Evolutionary conservation across 2,888 invertebrate genomes (phyloP), one percentile per base, ranked within the genome.

Genomic region (Rhaphigaster nebulosa): DNA sequence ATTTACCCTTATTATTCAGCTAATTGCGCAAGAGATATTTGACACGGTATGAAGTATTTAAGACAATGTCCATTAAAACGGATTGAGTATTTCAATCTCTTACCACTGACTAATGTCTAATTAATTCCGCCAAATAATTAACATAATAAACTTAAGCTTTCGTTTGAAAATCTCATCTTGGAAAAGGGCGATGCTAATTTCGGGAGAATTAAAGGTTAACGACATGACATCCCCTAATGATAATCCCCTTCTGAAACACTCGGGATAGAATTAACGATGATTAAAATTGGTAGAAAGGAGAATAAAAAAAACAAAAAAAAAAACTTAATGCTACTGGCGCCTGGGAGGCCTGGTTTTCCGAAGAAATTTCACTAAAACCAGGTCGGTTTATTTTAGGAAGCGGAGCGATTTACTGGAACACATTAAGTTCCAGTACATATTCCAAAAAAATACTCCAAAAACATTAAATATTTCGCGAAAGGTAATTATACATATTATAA

Each of bases 151-250:
- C 70, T 76, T 38, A 76, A 38, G 20, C 20, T 10, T 76, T 38
- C 70, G 70, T 76, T 76, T 76, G 70, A 76, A 76, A 76, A 76
- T 76, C 70, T 76, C 70, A 76, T 76, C 84, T 84, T 45, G 84
- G n/a, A 50, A 84, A 84, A 50, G 84, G 84, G 45, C 84, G n/a
- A n/a, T 45, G 84, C 84, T 84, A 41, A 84, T 84, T 84, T 45
- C 23, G 45, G 26, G 15, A 5, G 45, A 84, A 84, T 84, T 84
- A 84, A 84, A 84, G 84, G 84, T 50, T 50, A 84, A 84, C 84
- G 84, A 84, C 41, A 84, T 84, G 84, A 45, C 84, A 84, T n/a
- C 84, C 84, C 84, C 84, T 84, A 84, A 84, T 84, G 84, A 41
- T 84, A 84, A 84, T 84, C 84, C 70, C 38, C 70, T 34, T 20